Conservation (phyloP, 2,797 vertebrate genomes). For the Crenichthys baileyi region DNA sequence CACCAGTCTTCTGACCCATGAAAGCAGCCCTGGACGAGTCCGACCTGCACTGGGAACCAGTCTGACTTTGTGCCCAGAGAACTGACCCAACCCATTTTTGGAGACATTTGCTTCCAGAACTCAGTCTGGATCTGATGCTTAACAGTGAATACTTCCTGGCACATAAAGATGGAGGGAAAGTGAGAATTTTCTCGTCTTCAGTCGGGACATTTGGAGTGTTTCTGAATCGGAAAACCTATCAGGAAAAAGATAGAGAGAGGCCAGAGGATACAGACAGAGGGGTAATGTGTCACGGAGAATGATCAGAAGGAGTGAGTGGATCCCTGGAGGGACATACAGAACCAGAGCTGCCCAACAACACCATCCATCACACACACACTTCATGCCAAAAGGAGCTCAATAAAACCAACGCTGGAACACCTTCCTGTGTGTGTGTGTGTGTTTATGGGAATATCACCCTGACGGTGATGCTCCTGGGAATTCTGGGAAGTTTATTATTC, state of each 20-base stretch:
- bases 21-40: no score
- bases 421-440: neutral
- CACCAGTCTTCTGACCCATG: no score
- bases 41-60: no score
- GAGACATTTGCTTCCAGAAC: neutral
- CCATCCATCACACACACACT: slow-evolving; percentile 51
- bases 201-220: neutral
- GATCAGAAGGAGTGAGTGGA: slow-evolving; percentile 38
- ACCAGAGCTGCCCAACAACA: slow-evolving; percentile 30
- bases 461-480: neutral
- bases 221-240: neutral
- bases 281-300: slow-evolving; percentile 29
- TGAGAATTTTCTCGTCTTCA: neutral
- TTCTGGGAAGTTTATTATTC: slow-evolving; percentile 29
- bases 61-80: no score
- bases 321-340: slow-evolving; percentile 57
- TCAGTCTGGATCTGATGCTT: no score
- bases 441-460: neutral
- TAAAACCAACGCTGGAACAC: slow-evolving; percentile 11
- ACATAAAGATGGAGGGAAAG: neutral
- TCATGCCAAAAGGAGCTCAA: slow-evolving; percentile 6
- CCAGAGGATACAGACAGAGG: slow-evolving; percentile 9
- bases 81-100: neutral
- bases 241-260: neutral
- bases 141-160: no score